Conservation (phyloP, 2,888 invertebrate genomes). For the Limnephilus rhombicus region DNA sequence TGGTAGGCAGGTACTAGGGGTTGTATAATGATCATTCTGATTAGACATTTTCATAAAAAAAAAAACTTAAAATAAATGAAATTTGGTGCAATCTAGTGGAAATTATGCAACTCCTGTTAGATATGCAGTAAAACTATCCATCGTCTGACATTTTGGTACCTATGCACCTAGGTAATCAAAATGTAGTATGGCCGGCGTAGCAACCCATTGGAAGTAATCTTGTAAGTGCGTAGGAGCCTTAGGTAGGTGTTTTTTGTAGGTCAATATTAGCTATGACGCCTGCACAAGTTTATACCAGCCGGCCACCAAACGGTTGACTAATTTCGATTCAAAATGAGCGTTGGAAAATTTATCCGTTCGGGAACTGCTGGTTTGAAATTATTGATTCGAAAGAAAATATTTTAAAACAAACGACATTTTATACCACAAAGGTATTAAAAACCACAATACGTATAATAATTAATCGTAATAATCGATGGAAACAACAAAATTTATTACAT, state of each 20-base stretch:
- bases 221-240: conserved; percentile 25
- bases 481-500: not conserved
- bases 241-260: not conserved
- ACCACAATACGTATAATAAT: not conserved
- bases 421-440: not conserved
- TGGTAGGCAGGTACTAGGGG: not conserved
- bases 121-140: not conserved
- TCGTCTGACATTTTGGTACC: not conserved
- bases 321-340: not conserved
- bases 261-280: conserved; percentile 11
- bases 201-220: conserved; percentile 29
- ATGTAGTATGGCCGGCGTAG: conserved; percentile 32
- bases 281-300: conserved; percentile 4
- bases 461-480: not conserved
- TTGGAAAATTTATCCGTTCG: not conserved
- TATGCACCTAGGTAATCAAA: not conserved
- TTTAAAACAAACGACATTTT: not conserved
- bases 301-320: not conserved
- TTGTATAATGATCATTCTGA: not conserved
- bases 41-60: not conserved
- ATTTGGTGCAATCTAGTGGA: not conserved
- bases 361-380: not conserved
- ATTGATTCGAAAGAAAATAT: not conserved
- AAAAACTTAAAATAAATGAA: not conserved
- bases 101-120: not conserved